A percentile compares a stretch with the other conserved stretches of the same genome.
Evolutionary conservation across 2,113 vertebrate species (phyloP).

Genomic region (Catharus minimus): DNA sequence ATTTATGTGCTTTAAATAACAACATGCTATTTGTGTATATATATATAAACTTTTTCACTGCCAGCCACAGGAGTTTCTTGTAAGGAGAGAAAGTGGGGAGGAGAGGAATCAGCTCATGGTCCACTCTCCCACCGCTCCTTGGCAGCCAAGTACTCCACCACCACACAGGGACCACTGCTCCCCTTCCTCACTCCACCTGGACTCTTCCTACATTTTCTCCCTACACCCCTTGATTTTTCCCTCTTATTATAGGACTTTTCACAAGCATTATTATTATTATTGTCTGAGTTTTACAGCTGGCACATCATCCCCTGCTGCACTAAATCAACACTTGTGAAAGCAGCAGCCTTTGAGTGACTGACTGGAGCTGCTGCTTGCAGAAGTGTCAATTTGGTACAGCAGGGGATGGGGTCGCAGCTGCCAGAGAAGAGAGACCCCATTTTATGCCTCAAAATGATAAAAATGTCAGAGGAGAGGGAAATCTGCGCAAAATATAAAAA

Average conservation of each 20-base stretch:
- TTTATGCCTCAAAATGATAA: conserved; percentile 66
- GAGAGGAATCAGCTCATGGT: not conserved
- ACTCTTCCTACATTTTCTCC: not conserved
- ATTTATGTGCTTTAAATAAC: not conserved
- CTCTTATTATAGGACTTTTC: not conserved
- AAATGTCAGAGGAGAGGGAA: conserved; percentile 49
- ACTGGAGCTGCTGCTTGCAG: conserved; percentile 52
- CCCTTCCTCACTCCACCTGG: not conserved
- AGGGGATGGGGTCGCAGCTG: conserved; percentile 70
- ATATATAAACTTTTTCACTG: not conserved
- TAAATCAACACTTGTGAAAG: conserved; percentile 78
- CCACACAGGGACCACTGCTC: not conserved
- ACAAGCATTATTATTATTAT: conserved; percentile 17
- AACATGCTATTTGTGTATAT: fast-evolving
- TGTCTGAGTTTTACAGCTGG: conserved; percentile 69
- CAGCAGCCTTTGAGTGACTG: conserved; percentile 68
- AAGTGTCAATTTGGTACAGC: conserved; percentile 80
- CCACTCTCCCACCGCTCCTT: fast-evolving
- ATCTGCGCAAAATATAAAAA: conserved; percentile 1
- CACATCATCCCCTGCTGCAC: conserved; percentile 71
- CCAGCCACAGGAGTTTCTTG: not conserved
- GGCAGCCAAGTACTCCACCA: not conserved
- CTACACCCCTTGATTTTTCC: not conserved
- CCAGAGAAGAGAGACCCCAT: conserved; percentile 59
- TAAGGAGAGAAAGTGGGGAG: not conserved